Evolutionary conservation across 2,888 invertebrate genomes (phyloP).

Genomic region (Rhodophaea formosa): DNA sequence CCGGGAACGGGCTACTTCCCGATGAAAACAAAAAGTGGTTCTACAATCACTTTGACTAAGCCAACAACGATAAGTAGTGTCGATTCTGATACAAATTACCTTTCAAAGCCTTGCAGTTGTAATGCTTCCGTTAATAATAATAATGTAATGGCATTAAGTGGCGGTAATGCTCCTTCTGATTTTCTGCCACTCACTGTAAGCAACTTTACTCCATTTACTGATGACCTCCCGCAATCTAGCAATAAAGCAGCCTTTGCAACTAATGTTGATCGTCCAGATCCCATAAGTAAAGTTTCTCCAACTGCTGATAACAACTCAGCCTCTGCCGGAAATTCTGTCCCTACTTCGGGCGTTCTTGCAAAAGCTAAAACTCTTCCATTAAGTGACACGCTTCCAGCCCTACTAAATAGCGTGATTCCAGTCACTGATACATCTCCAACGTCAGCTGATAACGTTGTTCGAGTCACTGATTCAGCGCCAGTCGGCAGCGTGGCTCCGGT

Average conservation of each 20-base stretch:
- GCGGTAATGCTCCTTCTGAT: too few species aligned
- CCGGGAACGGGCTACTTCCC: not conserved
- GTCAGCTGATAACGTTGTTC: not conserved
- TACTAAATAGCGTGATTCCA: not conserved
- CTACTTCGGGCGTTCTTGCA: too few species aligned
- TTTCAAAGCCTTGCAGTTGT: not conserved
- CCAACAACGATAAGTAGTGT: not conserved
- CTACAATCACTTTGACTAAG: not conserved
- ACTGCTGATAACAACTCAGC: too few species aligned
- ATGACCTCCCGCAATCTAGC: too few species aligned
- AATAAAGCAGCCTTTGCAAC: too few species aligned
- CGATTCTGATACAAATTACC: not conserved
- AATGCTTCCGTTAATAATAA: not conserved
- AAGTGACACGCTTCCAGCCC: not conserved
- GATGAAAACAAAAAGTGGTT: too few species aligned
- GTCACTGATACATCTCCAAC: not conserved
- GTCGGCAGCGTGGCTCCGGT: not conserved
- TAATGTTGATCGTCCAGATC: too few species aligned
- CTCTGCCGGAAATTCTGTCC: too few species aligned
- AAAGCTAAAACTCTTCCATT: too few species aligned
- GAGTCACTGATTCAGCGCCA: not conserved
- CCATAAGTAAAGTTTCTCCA: too few species aligned
- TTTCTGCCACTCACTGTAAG: too few species aligned
- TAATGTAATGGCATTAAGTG: not conserved
- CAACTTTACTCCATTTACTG: not conserved